Conservation (phyloP, 2,797 vertebrate genomes). For the Graptemys geographica region DNA sequence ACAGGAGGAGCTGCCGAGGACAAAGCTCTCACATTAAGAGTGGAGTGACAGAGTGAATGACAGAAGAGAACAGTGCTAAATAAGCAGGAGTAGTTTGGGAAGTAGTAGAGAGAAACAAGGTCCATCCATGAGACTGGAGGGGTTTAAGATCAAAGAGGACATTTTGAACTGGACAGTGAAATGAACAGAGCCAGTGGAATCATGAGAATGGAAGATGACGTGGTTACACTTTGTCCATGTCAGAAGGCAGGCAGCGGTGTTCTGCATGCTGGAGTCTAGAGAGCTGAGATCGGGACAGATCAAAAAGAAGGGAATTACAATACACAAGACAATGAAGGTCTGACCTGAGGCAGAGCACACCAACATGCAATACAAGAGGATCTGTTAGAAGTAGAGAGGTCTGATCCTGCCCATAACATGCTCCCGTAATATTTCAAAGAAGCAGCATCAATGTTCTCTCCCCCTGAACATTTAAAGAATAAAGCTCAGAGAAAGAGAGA, state of each 20-base stretch:
- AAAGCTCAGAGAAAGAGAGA: accelerated
- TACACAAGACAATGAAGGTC: not conserved
- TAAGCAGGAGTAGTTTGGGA: not conserved
- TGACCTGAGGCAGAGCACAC: not conserved
- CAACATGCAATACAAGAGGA: not conserved
- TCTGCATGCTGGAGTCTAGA: no score
- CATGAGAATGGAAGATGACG: not conserved
- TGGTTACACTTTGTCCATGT: not conserved
- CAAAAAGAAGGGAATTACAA: not conserved
- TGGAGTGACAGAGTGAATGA: not conserved
- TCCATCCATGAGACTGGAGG: not conserved
- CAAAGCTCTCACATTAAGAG: not conserved
- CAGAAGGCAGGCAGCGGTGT: not conserved
- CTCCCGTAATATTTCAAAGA: not conserved
- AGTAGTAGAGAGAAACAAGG: not conserved
- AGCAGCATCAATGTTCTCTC: not conserved
- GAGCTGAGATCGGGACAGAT: not conserved
- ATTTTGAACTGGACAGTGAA: not conserved
- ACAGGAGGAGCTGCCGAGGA: not conserved
- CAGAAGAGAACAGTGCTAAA: not conserved
- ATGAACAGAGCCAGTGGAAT: not conserved
- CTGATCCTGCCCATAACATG: not conserved
- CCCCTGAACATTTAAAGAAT: not conserved
- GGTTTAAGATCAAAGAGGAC: not conserved
- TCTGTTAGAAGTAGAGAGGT: not conserved